These are phyloP conservation scores for Phylloscopus trochiloides DNA, from an alignment of 2,113 vertebrate genomes.

Conservation along the genomic window DNA sequence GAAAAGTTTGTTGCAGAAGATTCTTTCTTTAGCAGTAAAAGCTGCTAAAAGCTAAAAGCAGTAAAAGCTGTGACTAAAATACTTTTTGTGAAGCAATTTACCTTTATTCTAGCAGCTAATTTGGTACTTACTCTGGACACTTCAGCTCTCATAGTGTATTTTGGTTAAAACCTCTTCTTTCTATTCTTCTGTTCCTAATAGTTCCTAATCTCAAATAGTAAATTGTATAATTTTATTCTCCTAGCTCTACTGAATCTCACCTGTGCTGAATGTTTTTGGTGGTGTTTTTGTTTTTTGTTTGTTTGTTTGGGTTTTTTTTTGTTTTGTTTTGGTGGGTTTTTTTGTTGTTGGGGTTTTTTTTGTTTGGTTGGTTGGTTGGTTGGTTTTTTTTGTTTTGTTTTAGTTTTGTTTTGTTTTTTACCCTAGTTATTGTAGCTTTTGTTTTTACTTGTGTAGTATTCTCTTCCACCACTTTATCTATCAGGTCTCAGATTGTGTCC, in stretches of 20 bases:
- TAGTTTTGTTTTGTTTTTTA: background rate
- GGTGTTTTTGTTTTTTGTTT: too few relatives aligned
- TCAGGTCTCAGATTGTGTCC: background rate
- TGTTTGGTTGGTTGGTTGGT: too few relatives aligned
- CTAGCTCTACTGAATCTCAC: background rate
- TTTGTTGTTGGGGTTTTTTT: too few relatives aligned
- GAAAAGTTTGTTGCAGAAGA: background rate
- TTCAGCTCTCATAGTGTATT: background rate
- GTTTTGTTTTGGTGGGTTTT: too few relatives aligned
- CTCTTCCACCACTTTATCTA: background rate
- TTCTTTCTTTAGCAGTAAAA: background rate
- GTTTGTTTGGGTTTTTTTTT: too few relatives aligned
- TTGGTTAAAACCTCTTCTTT: background rate
- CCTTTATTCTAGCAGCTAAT: background rate
- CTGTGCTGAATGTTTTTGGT: background rate
- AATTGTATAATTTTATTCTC: background rate
- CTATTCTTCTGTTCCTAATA: background rate
- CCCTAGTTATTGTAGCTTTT: background rate
- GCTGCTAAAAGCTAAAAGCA: background rate
- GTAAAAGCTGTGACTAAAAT: background rate
- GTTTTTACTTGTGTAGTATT: background rate
- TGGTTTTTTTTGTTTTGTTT: background rate
- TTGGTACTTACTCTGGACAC: background rate
- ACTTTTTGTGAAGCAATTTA: background rate
- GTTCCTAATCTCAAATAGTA: background rate